Conservation (phyloP, 2,113 vertebrate species). For the Chlorodrepanis virens region DNA sequence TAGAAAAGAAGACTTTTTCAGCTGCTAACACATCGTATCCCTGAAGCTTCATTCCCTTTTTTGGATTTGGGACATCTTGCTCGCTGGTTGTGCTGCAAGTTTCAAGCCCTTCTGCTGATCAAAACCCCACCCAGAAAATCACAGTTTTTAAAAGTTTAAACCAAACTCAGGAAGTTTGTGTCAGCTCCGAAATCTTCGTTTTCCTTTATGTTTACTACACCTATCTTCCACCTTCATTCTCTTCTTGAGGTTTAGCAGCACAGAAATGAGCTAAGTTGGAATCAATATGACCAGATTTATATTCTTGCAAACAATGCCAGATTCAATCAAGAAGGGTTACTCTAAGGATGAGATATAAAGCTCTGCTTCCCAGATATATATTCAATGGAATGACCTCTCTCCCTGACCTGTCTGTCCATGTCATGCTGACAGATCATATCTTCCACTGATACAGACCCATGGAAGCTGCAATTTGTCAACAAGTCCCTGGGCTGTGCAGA, state of each 20-base stretch:
- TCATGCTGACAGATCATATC: neutral
- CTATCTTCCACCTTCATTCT: neutral
- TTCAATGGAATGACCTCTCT: neutral
- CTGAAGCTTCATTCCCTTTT: neutral
- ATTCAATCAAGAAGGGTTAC: neutral
- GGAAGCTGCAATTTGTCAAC: constrained; percentile 15
- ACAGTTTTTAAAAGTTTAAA: neutral
- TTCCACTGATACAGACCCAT: neutral
- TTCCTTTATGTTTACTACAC: neutral
- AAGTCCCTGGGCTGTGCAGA: neutral
- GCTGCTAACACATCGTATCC: fast-evolving
- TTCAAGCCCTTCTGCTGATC: neutral
- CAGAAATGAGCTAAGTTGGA: neutral
- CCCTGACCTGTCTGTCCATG: neutral
- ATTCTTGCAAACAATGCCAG: neutral
- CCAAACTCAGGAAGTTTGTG: neutral
- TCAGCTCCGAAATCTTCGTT: neutral
- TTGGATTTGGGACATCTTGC: neutral
- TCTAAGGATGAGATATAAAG: neutral
- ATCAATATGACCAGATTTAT: constrained; percentile 8
- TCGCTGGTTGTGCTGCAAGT: fast-evolving
- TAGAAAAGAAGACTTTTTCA: neutral
- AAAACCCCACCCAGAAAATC: fast-evolving
- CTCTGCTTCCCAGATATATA: neutral
- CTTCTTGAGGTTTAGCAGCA: neutral